Base-by-base conservation (phyloP, 2,797 vertebrate species). In the Enteromius fasciolatus region DNA sequence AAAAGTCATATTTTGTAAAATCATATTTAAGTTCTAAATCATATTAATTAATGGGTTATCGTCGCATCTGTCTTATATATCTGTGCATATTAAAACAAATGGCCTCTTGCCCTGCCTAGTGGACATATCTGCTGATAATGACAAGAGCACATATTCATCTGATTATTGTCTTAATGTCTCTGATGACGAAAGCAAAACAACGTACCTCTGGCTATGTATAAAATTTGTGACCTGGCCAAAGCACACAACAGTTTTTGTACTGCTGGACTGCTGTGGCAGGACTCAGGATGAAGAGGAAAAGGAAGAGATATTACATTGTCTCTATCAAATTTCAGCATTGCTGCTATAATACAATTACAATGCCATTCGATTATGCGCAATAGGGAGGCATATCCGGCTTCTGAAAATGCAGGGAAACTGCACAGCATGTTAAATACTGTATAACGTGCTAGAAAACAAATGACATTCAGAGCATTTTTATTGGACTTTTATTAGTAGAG, bases 321-420 rank as follows among this genome's bases (percentile, higher is more conserved):
- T 87, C 84, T 91, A 90, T 92, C 81, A 84, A 88, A 91, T 93
- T 92, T 89, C 87, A 87, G 84, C 48, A 46, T 61, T 11, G 76
- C 54, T 79, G 78, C 78, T 67, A 76, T 92, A 94, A 93, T 91
- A 87, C 86, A 90, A 90, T 93, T 92, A 91, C 54, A 69, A 76
- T 68, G 84, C 87, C 76, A 86, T 87, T 89, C 77, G 84, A 84
- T 89, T 87, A 84, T 83, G 83, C 28, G 4, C 67, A 59, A 59
- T 57, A 39, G 78, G 72, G 74, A 83, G 77, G 64, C 54, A 79
- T 83, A 81, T 85, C 80, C 63, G 78, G 82, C 25, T 39, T 77
- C 76, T 76, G 61, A 77, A 61, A 75, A 82, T 74, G 59, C 52
- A 64, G 61, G 66, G 63, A 76, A 80, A 48, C 31, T 10, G 18